These are phyloP conservation scores for Chiropotes sagulatus DNA, from an alignment of 2,797 vertebrate species.

Conservation along the genomic window DNA sequence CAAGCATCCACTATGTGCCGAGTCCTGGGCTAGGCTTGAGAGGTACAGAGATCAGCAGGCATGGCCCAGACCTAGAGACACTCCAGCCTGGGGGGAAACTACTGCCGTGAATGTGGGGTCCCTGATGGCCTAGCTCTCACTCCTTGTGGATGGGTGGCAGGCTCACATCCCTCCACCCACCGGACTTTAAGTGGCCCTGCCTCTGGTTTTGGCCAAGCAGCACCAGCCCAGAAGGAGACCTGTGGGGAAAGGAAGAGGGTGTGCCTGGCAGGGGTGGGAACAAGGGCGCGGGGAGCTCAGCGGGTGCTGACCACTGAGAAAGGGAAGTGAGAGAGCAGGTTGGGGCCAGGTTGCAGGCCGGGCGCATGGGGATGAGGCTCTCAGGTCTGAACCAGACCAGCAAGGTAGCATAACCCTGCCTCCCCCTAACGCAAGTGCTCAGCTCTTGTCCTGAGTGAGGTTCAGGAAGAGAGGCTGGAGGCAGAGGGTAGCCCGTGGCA, in stretches of 20 bases:
- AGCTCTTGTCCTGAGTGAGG: too few species aligned
- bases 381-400: neutral
- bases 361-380: neutral
- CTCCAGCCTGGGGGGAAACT: neutral
- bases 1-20: fast-evolving
- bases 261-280: neutral
- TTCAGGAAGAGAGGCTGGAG: neutral
- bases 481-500: too few species aligned
- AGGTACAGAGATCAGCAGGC: neutral
- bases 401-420: fast-evolving
- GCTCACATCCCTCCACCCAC: neutral
- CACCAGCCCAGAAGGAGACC: neutral
- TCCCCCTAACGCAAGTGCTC: fast-evolving
- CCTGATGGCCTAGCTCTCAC: neutral
- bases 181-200: neutral
- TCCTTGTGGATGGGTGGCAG: neutral
- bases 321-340: constrained; percentile 64
- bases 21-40: fast-evolving
- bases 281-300: neutral
- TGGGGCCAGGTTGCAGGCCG: neutral
- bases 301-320: constrained; percentile 57
- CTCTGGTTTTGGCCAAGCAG: neutral
- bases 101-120: neutral
- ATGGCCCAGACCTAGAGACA: neutral
- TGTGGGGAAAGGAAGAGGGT: constrained; percentile 44